Evolutionary conservation across 2,888 invertebrate genomes (phyloP), one percentile per base, ranked within the genome.

Genomic region (Incurvaria masculella): DNA sequence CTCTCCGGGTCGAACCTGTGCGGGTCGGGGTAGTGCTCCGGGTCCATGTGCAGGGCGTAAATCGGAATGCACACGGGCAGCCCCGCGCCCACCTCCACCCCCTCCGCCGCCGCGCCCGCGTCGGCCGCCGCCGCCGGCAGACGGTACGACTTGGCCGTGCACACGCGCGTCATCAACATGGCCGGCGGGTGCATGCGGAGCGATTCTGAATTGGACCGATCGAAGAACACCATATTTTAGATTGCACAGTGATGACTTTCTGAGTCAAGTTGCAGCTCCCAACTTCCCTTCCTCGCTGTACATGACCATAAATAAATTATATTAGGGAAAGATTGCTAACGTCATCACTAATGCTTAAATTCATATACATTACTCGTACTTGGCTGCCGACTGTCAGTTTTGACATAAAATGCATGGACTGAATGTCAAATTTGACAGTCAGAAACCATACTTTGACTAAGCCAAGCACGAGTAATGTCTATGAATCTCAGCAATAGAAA

Each of bases 1-100:
- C 81, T 60, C 51, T 76, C 76, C 1, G 81, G 82, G 54, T 80
- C 71, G 55, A 81, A 82, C 53, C 61, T 66, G 1, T 72, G 64
- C 0, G 81, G 81, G 16, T 80, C 59, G 0, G 75, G 70, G 56
- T 64, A 81, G 54, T 70, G 66, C 8, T 70, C 59, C 1, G 72
- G 65, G 59, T 81, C 76, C 26, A 61, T 63, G 47, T 82, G 81
- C 11, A 81, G 45, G 1, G 66, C 69, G 20, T 61, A 55, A 1
- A 71, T 55, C 0, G 75, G 69, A 33, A 80, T 63, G 1, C 62
- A 46, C 0, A 79, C 52, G 8, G 51, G 44, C 27, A 49, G 57
- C 8, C 55, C 55, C 27, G 47, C 49, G 4, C 48, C 45, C 8
- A 57, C 46, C 2, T 44, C 44, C 18, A 55, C 43, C 8, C 49